phyloP scores from a whole-genome alignment of 2,113 vertebrate genomes.

The Terrapene triunguis region DNA sequence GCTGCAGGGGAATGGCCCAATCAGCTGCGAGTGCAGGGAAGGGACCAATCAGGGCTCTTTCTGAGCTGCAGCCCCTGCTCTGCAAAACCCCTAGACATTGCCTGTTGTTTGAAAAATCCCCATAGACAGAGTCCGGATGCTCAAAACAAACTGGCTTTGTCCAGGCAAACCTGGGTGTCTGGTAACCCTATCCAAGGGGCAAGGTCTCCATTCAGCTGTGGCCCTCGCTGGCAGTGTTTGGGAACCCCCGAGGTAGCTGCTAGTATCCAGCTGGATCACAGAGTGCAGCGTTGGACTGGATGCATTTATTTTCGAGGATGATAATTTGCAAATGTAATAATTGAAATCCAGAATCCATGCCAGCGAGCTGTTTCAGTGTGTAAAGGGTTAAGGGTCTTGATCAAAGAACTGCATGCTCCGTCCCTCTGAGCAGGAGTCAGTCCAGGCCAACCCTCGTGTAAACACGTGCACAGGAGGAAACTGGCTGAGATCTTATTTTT shows the following conservation, averaged over 20 bases:
- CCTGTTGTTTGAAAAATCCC: no score
- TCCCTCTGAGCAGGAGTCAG: background rate
- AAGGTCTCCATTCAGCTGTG: no score
- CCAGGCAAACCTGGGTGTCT: no score
- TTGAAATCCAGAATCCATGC: background rate
- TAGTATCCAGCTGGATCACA: rapidly evolving
- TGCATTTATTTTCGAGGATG: background rate
- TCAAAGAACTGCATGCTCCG: background rate
- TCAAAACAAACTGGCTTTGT: no score
- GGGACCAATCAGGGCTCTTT: no score
- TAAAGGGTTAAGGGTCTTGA: background rate
- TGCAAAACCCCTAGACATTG: no score
- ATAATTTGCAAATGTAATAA: background rate
- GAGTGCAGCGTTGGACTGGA: background rate
- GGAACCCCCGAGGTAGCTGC: background rate
- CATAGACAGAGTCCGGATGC: no score
- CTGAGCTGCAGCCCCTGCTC: no score
- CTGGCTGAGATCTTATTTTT: background rate
- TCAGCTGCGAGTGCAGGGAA: no score
- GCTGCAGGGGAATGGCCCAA: no score
- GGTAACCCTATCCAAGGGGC: no score
- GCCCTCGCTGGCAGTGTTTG: background rate
- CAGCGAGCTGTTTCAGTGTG: background rate
- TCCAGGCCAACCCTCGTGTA: background rate
- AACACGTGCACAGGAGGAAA: background rate